These are phyloP conservation scores for Galagoides demidoff DNA, from an alignment of 2,797 vertebrate species.

Conservation along the genomic window DNA sequence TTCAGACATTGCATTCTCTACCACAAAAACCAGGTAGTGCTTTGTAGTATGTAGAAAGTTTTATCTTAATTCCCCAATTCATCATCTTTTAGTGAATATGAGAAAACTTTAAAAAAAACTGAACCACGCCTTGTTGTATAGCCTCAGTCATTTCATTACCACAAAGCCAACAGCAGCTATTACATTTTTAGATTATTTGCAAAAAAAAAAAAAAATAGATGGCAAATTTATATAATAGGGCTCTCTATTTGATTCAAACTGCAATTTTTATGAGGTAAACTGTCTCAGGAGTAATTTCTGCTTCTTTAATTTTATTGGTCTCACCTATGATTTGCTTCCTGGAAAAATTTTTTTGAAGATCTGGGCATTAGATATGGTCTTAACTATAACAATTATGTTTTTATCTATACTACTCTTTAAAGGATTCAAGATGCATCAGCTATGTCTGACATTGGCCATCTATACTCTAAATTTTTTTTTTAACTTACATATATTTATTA, in stretches of 20 bases:
- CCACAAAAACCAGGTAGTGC: neutral
- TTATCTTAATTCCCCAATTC: neutral
- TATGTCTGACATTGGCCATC: neutral
- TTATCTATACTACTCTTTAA: neutral
- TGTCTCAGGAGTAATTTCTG: neutral
- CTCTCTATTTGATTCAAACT: neutral
- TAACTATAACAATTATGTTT: neutral
- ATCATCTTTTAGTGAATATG: neutral
- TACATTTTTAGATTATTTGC: neutral
- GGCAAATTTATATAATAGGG: neutral
- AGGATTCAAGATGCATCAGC: neutral
- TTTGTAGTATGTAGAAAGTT: neutral
- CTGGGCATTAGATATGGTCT: neutral
- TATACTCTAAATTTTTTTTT: neutral
- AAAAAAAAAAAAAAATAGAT: constrained; percentile 2
- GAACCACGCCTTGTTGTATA: neutral
- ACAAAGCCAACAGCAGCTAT: neutral
- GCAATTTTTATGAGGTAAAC: neutral
- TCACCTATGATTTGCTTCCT: neutral
- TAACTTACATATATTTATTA: constrained; percentile 53
- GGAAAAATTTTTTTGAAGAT: neutral
- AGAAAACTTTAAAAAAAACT: neutral
- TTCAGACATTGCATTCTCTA: neutral
- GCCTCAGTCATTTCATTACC: neutral
- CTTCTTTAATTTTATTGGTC: constrained; percentile 13